These are phyloP conservation scores for Hydropsyche betteni DNA, from an alignment of 2,888 invertebrate genomes.

Conservation along the genomic window DNA sequence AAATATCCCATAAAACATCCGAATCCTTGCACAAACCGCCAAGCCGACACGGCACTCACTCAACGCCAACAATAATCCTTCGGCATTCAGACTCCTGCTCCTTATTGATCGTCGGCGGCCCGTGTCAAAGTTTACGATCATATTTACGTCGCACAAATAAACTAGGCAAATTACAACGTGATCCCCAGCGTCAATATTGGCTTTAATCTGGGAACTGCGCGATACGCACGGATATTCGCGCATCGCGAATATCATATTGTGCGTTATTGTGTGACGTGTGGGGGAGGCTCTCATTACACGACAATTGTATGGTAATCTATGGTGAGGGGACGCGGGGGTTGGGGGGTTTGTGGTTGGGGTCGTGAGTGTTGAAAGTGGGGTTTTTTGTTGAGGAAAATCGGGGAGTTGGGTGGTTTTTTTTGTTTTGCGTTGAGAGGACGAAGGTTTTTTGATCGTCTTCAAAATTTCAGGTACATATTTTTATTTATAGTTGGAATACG, in stretches of 20 bases:
- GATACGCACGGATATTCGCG: background rate
- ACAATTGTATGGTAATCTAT: background rate
- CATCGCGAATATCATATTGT: background rate
- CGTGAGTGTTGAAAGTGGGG: too few relatives aligned
- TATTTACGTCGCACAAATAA: conserved; percentile 25
- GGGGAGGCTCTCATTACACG: background rate
- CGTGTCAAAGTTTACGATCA: conserved; percentile 16
- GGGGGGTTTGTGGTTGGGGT: too few relatives aligned
- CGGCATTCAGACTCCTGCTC: conserved; percentile 1
- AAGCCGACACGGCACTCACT: too few relatives aligned
- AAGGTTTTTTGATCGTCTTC: too few relatives aligned
- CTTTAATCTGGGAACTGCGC: conserved; percentile 18
- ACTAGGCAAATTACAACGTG: conserved; percentile 23
- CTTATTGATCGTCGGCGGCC: conserved; percentile 2
- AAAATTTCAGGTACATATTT: too few relatives aligned
- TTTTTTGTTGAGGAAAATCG: too few relatives aligned
- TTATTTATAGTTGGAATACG: too few relatives aligned
- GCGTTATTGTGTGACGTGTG: background rate
- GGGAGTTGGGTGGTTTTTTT: too few relatives aligned
- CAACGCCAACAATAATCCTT: conserved; percentile 3
- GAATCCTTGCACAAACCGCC: too few relatives aligned
- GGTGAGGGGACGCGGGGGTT: too few relatives aligned
- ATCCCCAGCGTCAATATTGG: background rate
- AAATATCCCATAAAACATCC: too few relatives aligned
- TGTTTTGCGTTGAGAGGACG: too few relatives aligned